Evolutionary conservation across 2,113 vertebrate genomes (phyloP).

Genomic region (Tenebrosternarchus preto): DNA sequence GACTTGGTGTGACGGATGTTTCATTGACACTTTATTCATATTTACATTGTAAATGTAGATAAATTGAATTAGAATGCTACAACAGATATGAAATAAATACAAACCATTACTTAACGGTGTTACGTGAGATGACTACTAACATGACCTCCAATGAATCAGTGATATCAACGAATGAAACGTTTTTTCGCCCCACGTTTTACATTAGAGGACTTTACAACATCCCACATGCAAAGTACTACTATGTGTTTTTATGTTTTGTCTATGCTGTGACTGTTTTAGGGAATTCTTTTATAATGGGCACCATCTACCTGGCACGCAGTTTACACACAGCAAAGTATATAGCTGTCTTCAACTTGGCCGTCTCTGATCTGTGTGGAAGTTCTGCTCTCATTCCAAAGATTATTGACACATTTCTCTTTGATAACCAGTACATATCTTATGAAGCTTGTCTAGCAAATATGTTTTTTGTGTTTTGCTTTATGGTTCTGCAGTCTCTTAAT

Average conservation of each 20-base stretch:
- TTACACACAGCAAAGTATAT: constrained; percentile 71
- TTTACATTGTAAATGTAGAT: neutral
- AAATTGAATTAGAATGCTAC: neutral
- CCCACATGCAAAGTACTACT: constrained; percentile 44
- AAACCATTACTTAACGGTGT: neutral
- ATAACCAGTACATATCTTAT: constrained; percentile 59
- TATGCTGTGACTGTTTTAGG: constrained; percentile 43
- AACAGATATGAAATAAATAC: neutral
- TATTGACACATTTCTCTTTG: constrained; percentile 68
- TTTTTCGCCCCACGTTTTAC: constrained; percentile 41
- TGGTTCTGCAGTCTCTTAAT: constrained; percentile 68
- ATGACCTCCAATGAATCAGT: neutral
- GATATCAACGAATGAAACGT: constrained; percentile 10
- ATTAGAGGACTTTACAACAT: constrained; percentile 44
- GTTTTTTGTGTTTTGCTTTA: constrained; percentile 67
- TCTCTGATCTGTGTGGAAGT: constrained; percentile 65
- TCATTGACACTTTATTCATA: too few species aligned
- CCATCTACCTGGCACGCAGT: constrained; percentile 17
- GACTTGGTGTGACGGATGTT: too few species aligned
- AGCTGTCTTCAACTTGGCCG: constrained; percentile 68
- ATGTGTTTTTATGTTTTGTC: constrained; percentile 37
- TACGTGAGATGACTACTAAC: neutral
- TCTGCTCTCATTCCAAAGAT: constrained; percentile 68
- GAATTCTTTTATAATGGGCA: constrained; percentile 38
- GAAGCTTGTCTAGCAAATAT: constrained; percentile 59